These are phyloP conservation scores for Dufourea novaeangliae DNA, from an alignment of 1,140 invertebrate genomes.

Conservation along the genomic window DNA sequence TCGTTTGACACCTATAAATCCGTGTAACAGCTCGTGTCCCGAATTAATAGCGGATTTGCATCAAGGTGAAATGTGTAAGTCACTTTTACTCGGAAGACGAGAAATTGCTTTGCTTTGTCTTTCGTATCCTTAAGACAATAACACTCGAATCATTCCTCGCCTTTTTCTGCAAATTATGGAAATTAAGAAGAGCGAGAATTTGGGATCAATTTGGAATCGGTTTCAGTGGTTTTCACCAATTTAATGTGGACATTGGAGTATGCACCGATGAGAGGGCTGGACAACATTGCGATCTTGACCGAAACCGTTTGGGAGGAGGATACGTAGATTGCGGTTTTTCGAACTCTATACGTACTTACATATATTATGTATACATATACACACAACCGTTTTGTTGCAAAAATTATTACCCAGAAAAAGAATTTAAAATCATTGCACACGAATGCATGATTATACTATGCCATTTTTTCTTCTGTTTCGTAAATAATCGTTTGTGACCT, in stretches of 20 bases:
- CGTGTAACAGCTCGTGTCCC: constrained; percentile 87
- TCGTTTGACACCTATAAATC: constrained; percentile 85
- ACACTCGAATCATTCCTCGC: too few species aligned
- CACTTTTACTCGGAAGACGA: neutral
- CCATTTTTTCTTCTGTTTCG: too few species aligned
- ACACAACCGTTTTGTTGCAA: too few species aligned
- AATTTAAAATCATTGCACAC: too few species aligned
- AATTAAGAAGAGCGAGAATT: neutral
- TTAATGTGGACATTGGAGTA: constrained; percentile 90
- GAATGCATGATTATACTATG: too few species aligned
- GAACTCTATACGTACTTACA: constrained; percentile 18
- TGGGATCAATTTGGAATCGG: too few species aligned
- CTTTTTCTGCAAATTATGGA: neutral
- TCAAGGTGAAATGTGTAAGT: constrained; percentile 87
- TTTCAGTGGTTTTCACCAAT: constrained; percentile 86
- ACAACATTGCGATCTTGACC: constrained; percentile 89
- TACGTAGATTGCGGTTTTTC: constrained; percentile 60
- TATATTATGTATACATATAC: too few species aligned
- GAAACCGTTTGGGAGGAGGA: constrained; percentile 88
- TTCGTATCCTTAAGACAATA: too few species aligned
- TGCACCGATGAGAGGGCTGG: constrained; percentile 84
- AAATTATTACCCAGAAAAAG: too few species aligned
- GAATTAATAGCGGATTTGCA: constrained; percentile 85
- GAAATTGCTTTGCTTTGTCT: too few species aligned
- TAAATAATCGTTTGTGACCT: too few species aligned